phyloP scores from a whole-genome alignment of 1,140 invertebrate species.

The Fopius arisanus region DNA sequence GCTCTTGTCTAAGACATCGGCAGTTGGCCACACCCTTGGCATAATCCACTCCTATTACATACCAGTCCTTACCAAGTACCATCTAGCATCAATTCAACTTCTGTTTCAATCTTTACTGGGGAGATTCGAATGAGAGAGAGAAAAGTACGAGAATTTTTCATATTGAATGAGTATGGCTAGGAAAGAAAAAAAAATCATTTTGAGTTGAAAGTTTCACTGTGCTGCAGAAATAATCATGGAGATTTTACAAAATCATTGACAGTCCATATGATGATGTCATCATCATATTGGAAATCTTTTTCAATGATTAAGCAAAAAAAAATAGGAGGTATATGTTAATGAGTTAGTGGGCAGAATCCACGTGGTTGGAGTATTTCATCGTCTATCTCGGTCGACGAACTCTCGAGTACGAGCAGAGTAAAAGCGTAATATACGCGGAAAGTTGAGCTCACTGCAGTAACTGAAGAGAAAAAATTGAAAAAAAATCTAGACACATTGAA shows the following conservation, averaged over 20 bases:
- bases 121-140: too few species aligned
- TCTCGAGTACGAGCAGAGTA: constrained; percentile 7
- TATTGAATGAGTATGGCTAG: too few species aligned
- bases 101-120: neutral
- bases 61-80: neutral
- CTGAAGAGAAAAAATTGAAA: too few species aligned
- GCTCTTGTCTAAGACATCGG: neutral
- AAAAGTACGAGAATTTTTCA: too few species aligned
- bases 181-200: too few species aligned
- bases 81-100: neutral
- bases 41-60: neutral
- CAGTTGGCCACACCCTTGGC: neutral
- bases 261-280: neutral
- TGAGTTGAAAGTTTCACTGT: too few species aligned
- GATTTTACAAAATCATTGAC: neutral
- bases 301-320: neutral
- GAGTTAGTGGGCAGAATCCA: neutral
- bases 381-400: constrained; percentile 23
- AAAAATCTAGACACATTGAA: too few species aligned
- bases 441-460: neutral
- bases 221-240: neutral
- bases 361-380: constrained; percentile 18
- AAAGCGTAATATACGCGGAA: constrained; percentile 18
- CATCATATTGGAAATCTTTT: neutral
- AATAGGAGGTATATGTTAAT: neutral